These are phyloP conservation scores for Aplocera efformata DNA, from an alignment of 2,888 invertebrate genomes.

Conservation along the genomic window DNA sequence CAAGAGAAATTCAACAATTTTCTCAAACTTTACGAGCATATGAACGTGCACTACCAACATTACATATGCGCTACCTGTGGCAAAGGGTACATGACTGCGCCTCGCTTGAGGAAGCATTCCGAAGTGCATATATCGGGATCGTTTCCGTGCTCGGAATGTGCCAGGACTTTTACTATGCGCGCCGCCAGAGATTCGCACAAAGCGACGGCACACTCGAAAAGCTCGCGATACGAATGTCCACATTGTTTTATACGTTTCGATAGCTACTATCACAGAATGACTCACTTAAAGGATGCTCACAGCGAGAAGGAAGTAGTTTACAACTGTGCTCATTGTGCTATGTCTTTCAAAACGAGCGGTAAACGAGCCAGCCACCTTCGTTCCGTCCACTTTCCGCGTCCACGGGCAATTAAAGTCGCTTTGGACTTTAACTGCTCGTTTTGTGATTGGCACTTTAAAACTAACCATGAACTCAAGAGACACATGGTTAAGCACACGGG, in stretches of 20 bases:
- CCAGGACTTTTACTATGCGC: constrained; percentile 55
- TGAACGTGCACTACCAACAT: constrained; percentile 70
- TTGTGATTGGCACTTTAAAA: constrained; percentile 66
- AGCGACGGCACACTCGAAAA: constrained; percentile 58
- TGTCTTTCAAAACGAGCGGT: constrained; percentile 64
- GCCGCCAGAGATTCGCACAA: constrained; percentile 65
- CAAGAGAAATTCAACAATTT: constrained; percentile 62
- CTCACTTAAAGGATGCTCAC: constrained; percentile 62
- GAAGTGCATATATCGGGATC: constrained; percentile 64
- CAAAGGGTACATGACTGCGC: constrained; percentile 69
- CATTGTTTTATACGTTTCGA: constrained; percentile 62
- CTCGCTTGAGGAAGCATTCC: constrained; percentile 64
- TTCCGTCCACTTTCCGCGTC: constrained; percentile 57
- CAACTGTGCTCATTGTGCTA: constrained; percentile 57
- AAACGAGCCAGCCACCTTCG: constrained; percentile 59
- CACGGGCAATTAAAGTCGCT: no score
- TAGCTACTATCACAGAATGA: constrained; percentile 64
- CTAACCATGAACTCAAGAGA: constrained; percentile 61
- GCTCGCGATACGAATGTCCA: constrained; percentile 65
- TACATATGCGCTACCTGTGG: constrained; percentile 70
- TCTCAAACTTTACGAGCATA: constrained; percentile 68
- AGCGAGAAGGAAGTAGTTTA: constrained; percentile 60
- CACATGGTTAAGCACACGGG: constrained; percentile 65
- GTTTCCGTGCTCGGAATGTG: constrained; percentile 65
- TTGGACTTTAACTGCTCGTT: constrained; percentile 51